Evolutionary conservation across 1,140 invertebrate genomes (phyloP), one percentile per base, ranked within the genome.

Genomic region (Heliothis subflexa): DNA sequence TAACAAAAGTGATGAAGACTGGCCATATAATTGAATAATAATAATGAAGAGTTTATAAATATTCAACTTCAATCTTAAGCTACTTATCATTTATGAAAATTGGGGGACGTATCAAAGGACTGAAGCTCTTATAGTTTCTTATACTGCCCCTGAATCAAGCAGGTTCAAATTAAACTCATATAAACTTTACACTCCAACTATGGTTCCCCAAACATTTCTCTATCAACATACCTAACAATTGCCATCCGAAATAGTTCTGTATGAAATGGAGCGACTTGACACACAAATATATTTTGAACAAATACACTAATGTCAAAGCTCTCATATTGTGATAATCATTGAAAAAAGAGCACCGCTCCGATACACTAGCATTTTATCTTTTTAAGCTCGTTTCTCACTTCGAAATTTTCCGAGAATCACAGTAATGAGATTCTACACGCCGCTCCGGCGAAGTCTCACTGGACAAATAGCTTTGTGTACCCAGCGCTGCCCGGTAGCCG

Each of bases 311-410:
- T 62, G 57, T 75, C 72, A 75, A 50, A 75, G 52, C 71, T 62
- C 57, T 62, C 59, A 62, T 78, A 45, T 66, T 83, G 84, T 87
- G 88, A 91, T 90, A 91, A 92, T 87, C 85, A 88, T 81, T 81
- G 82, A 88, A 89, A 88, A 75, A 91, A 91, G 85, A 87, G 85
- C 83, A 81, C 84, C 86, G 72, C 83, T 85, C 81, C 86, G 78
- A 85, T 85, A 87, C 83, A 86, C 84, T 86, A 77, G 89, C 85
- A 91, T 92, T 78, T 81, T 88, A 92, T 92, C 86, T 91, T 92
- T 91, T 92, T 88, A 89, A 89, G 87, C 85, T 85, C 85, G 85
- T 91, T 94, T 93, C 91, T 92, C 92, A 94, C 93, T 91, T 91
- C 84, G n/a, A 86, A 92, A 88, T 92, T 89, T 94, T 94, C 93